Percentiles rank a stretch among this genome's conserved stretches.
Evolutionary conservation across 2,797 vertebrate genomes (phyloP).

Genomic region (Aulostomus chinensis): DNA sequence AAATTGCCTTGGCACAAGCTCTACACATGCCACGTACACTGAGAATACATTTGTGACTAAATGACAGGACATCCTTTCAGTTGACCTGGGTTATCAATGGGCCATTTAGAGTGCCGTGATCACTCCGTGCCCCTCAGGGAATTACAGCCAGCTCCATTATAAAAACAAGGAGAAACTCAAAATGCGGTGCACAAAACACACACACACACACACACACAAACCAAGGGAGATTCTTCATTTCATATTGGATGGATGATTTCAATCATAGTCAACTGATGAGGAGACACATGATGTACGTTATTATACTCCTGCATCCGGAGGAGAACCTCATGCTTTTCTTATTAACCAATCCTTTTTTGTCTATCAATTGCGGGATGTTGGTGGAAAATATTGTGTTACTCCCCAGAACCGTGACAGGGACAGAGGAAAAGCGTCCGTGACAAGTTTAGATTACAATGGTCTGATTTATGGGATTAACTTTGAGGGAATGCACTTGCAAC

Average conservation of each 20-base stretch:
- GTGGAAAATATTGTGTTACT: conserved; percentile 8
- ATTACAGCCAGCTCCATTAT: conserved; percentile 64
- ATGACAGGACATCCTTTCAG: conserved; percentile 76
- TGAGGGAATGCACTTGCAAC: no score
- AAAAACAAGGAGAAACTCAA: neutral
- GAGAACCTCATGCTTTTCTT: conserved; percentile 58
- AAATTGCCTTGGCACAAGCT: conserved; percentile 59
- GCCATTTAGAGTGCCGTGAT: conserved; percentile 63
- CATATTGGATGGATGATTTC: conserved; percentile 65
- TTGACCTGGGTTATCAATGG: conserved; percentile 74
- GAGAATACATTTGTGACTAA: conserved; percentile 66
- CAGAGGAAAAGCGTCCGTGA: no score
- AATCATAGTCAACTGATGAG: conserved; percentile 63
- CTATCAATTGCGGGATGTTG: conserved; percentile 20
- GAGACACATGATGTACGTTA: conserved; percentile 52
- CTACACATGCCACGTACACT: conserved; percentile 58
- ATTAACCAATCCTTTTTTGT: conserved; percentile 59
- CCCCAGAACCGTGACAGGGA: neutral
- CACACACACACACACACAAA: conserved; percentile 1
- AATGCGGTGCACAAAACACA: conserved; percentile 2
- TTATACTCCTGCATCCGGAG: conserved; percentile 54
- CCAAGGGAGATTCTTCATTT: conserved; percentile 37
- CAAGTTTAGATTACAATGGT: neutral
- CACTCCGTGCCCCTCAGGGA: conserved; percentile 32
- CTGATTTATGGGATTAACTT: no score